Evolutionary conservation across 2,888 invertebrate species (phyloP).

Genomic region (Yponomeuta sedellus): DNA sequence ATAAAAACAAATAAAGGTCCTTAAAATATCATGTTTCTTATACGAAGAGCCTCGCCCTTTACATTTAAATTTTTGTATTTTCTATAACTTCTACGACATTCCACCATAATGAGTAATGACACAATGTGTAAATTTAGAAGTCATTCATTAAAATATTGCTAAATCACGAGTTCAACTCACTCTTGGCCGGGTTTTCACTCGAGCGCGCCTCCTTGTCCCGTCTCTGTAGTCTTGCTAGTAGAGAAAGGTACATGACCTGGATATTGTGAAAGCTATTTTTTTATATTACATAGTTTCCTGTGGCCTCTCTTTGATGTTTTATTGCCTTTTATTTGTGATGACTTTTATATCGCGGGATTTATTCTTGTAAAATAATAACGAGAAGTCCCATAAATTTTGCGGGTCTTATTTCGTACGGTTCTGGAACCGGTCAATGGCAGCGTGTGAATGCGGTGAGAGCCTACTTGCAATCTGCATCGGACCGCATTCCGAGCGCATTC

Average conservation of each 20-base stretch:
- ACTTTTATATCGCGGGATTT: slow-evolving; percentile 2
- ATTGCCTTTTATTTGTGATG: neutral
- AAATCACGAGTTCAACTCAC: neutral
- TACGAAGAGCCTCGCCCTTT: too few relatives aligned
- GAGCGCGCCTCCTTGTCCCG: neutral
- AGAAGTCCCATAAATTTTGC: neutral
- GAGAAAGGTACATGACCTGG: slow-evolving; percentile 7
- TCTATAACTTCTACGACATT: too few relatives aligned
- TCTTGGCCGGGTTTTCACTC: neutral
- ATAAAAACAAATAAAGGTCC: too few relatives aligned
- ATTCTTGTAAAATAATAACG: neutral
- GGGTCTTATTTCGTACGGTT: slow-evolving; percentile 2
- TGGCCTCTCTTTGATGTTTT: neutral
- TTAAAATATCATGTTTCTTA: too few relatives aligned
- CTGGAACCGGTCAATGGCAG: slow-evolving; percentile 7
- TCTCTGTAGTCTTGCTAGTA: neutral
- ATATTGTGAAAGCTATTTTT: neutral
- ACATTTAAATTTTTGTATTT: too few relatives aligned
- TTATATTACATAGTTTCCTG: slow-evolving; percentile 2
- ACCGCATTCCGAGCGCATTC: slow-evolving; percentile 62
- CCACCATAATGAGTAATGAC: too few relatives aligned
- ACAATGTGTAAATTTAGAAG: too few relatives aligned
- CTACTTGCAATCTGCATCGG: slow-evolving; percentile 42
- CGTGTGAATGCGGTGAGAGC: slow-evolving; percentile 32
- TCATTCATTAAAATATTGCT: neutral